Percentiles rank a stretch among this genome's conserved stretches.
phyloP scores from a whole-genome alignment of 2,888 invertebrate species.

The Diadegma fenestrale region DNA sequence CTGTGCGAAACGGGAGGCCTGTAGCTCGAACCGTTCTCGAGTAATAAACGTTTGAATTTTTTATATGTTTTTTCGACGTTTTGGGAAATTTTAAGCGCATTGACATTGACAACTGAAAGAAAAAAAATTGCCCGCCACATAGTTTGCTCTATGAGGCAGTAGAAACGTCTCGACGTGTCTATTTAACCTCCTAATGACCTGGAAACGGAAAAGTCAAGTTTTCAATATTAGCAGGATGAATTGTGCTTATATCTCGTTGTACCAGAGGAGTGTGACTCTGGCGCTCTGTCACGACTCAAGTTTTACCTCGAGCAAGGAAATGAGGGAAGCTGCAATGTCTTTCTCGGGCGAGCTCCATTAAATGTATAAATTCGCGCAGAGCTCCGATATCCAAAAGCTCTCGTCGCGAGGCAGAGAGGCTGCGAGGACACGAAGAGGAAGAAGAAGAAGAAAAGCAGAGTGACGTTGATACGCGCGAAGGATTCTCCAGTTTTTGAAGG shows the following conservation, averaged over 20 bases:
- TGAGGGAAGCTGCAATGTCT: slow-evolving; percentile 33
- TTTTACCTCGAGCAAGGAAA: slow-evolving; percentile 47
- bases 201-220: background rate
- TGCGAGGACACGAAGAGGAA: slow-evolving; percentile 24
- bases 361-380: slow-evolving; percentile 50
- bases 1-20: too few relatives aligned
- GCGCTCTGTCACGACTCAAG: slow-evolving; percentile 6
- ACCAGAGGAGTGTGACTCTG: slow-evolving; percentile 7
- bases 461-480: slow-evolving; percentile 25
- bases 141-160: too few relatives aligned
- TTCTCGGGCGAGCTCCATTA: slow-evolving; percentile 47
- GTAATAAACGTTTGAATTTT: too few relatives aligned
- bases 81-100: too few relatives aligned
- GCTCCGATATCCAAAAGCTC: slow-evolving; percentile 24
- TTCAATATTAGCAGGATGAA: slow-evolving; percentile 54
- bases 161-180: slow-evolving; percentile 10
- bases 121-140: too few relatives aligned
- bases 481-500: too few relatives aligned
- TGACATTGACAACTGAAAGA: too few relatives aligned
- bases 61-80: too few relatives aligned
- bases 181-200: slow-evolving; percentile 4
- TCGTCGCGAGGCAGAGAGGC: slow-evolving; percentile 15
- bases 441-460: slow-evolving; percentile 4
- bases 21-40: too few relatives aligned
- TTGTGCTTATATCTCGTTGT: slow-evolving; percentile 48